Evolutionary conservation across 2,113 vertebrate genomes (phyloP).

Genomic region (Myiozetetes cayanensis): DNA sequence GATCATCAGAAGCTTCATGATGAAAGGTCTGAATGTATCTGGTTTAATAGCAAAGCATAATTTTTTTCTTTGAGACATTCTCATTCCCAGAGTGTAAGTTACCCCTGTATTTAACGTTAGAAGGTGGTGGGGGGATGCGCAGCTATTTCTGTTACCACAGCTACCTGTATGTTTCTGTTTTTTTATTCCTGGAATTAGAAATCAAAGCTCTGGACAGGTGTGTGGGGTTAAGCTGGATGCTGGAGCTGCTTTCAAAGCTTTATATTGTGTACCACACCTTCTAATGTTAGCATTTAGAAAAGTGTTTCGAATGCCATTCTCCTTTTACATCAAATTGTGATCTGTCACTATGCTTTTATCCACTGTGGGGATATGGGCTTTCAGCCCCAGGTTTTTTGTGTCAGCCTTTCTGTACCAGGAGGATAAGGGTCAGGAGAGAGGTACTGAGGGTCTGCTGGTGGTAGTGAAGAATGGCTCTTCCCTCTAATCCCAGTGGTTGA

Average conservation of each 20-base stretch:
- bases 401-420: neutral
- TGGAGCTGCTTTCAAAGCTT: neutral
- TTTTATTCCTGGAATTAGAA: conserved; percentile 30
- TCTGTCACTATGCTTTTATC: neutral
- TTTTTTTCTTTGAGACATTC: conserved; percentile 26
- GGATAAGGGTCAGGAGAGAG: neutral
- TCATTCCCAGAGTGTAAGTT: conserved; percentile 69
- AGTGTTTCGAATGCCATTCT: neutral
- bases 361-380: neutral
- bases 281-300: neutral
- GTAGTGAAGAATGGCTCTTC: neutral
- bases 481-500: neutral
- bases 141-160: conserved; percentile 65
- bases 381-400: neutral
- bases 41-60: conserved; percentile 48
- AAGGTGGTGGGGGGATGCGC: conserved; percentile 52
- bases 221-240: neutral
- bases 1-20: conserved; percentile 37
- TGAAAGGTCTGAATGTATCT: conserved; percentile 55
- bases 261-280: neutral
- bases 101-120: conserved; percentile 52
- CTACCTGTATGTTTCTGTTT: neutral
- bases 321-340: neutral
- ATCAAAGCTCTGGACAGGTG: conserved; percentile 19
- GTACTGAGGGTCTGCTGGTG: neutral